Evolutionary conservation across 2,888 invertebrate genomes (phyloP).

Genomic region (Podotricha telesiphe): DNA sequence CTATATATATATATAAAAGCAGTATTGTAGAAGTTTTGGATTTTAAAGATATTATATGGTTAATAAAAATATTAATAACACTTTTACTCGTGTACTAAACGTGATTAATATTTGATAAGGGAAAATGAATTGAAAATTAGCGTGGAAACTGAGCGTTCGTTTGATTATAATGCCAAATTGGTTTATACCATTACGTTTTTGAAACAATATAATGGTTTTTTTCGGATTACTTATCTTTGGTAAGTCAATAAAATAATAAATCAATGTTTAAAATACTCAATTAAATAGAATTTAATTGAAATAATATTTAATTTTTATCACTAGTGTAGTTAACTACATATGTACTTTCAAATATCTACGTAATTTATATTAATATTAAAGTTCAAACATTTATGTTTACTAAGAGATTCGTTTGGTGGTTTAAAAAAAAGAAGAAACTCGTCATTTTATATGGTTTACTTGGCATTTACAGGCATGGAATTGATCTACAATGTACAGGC

Average conservation of each 20-base stretch:
- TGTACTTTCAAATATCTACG: too few relatives aligned
- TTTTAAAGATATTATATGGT: background rate
- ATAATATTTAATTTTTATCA: too few relatives aligned
- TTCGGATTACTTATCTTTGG: conserved; percentile 12
- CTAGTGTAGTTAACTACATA: too few relatives aligned
- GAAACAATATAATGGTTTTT: conserved; percentile 52
- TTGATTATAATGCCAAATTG: conserved; percentile 38
- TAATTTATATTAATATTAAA: too few relatives aligned
- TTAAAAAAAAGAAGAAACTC: background rate
- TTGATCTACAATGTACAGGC: background rate
- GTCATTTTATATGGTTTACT: too few relatives aligned
- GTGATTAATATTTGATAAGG: conserved; percentile 56
- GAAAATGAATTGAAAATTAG: conserved; percentile 70
- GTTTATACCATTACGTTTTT: conserved; percentile 33
- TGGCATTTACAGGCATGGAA: background rate
- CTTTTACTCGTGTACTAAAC: conserved; percentile 10
- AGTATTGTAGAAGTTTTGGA: background rate
- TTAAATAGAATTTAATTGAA: too few relatives aligned
- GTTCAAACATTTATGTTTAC: too few relatives aligned
- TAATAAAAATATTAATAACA: conserved; percentile 3
- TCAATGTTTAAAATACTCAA: background rate
- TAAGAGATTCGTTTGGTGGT: too few relatives aligned
- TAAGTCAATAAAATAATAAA: background rate
- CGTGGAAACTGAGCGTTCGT: conserved; percentile 56
- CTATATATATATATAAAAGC: too few relatives aligned